Percentiles rank a stretch among this genome's conserved stretches.
Evolutionary conservation across 2,113 vertebrate genomes (phyloP).

Genomic region (Archilochus colubris): DNA sequence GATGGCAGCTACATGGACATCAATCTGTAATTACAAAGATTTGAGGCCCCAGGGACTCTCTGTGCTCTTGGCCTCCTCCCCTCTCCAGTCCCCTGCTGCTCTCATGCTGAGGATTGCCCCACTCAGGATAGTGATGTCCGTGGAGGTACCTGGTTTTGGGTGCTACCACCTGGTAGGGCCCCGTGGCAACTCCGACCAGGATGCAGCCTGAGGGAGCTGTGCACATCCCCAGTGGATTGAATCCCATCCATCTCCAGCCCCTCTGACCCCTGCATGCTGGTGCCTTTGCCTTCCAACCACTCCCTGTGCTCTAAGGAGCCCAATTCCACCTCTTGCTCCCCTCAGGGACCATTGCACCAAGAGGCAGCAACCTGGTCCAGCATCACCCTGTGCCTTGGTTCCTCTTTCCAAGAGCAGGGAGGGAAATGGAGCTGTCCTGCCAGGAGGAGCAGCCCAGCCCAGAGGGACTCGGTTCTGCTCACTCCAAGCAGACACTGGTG

Average conservation of each 20-base stretch:
- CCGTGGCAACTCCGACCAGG: fast-evolving
- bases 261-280: slow-evolving; percentile 42
- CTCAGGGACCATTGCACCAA: background rate
- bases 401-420: background rate
- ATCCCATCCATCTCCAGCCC: background rate
- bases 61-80: background rate
- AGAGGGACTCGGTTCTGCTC: background rate
- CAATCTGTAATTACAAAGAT: background rate
- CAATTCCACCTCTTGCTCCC: fast-evolving
- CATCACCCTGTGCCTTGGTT: no score
- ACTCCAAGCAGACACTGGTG: background rate
- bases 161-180: background rate
- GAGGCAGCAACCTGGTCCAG: no score
- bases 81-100: background rate
- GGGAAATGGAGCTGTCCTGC: background rate
- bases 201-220: background rate
- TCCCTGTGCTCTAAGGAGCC: background rate
- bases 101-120: background rate
- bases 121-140: fast-evolving
- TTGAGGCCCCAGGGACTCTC: background rate
- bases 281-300: background rate
- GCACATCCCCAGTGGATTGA: background rate
- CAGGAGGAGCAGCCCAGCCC: background rate
- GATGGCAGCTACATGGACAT: fast-evolving
- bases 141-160: background rate